Evolutionary conservation across 2,113 vertebrate genomes (phyloP), one percentile per base, ranked within the genome.

Genomic region (Chaenogobius annularis): DNA sequence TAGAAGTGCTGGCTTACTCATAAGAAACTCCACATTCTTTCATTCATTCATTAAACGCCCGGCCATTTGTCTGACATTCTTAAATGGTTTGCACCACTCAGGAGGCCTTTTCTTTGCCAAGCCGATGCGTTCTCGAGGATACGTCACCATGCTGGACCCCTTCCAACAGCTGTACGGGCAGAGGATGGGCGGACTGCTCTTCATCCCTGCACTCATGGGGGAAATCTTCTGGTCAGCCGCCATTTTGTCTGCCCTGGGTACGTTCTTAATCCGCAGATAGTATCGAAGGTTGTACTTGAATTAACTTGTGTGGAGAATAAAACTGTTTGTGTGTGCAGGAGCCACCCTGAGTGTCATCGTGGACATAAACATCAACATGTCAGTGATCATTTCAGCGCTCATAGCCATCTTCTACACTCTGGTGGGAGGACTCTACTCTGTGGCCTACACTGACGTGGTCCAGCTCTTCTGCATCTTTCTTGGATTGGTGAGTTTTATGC

Each of bases 161-260:
- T 99, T 99, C 89, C 97, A 99, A 89, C 96, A 98, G 84, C 84
- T 97, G 31, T 99, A 99, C 66, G 97, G 97, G 23, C 95, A 98
- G 86, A 94, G 97, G 73, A 98, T 99, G 97, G 97, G 97, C 0
- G 97, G 97, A 0, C 89, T 99, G 55, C 92, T 99, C 7, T 99
- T 99, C 83, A 96, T 99, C 77, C 97, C 97, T 3, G 97, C 97
- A 0, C 90, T 99, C 61, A 96, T 98, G 96, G 97, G 97, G 74
- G 97, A 99, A 85, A 98, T 99, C 91, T 99, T 99, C 92, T 99
- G 97, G 97, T 98, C 97, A 37, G 97, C 96, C n/a, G 96, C 97
- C 65, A 98, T 99, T 88, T 93, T 99, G 75, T 98, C 97, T 72
- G 97, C 97, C 13, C 89, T 99, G 88, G 97, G 97, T 99, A 93